Evolutionary conservation across 2,113 vertebrate species (phyloP).

Genomic region (Marmota flaviventris): DNA sequence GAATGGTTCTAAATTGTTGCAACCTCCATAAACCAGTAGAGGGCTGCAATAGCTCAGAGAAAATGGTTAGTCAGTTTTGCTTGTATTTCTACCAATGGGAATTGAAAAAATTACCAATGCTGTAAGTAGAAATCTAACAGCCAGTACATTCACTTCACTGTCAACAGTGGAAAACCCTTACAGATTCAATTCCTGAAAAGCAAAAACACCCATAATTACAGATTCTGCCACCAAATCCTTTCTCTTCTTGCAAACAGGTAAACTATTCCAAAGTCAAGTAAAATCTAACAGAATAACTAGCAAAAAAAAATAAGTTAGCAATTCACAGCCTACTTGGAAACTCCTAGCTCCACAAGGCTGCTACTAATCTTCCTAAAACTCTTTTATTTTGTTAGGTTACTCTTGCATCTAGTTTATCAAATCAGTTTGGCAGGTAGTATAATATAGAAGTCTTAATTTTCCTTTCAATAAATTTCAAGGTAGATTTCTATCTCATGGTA

Average conservation of each 20-base stretch:
- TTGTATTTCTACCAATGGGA: background rate
- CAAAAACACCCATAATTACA: conserved; percentile 19
- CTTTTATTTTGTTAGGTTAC: conserved; percentile 19
- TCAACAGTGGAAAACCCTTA: conserved; percentile 28
- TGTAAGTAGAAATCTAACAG: conserved; percentile 44
- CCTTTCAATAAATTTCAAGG: conserved; percentile 28
- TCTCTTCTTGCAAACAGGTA: conserved; percentile 46
- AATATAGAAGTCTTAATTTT: background rate
- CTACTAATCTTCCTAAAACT: conserved; percentile 37
- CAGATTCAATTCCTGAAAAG: conserved; percentile 46
- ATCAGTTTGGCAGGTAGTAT: background rate
- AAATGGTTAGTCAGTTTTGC: conserved; percentile 20
- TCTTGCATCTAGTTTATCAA: background rate
- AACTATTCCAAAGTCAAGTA: conserved; percentile 23
- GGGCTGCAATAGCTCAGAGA: conserved; percentile 65
- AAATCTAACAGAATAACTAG: conserved; percentile 10
- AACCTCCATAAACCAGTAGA: conserved; percentile 70
- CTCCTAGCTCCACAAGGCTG: background rate
- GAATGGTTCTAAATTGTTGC: background rate
- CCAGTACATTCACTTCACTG: background rate
- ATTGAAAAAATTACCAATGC: background rate
- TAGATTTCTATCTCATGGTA: background rate
- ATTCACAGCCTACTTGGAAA: conserved; percentile 48
- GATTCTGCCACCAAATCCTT: conserved; percentile 29
- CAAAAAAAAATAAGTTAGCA: conserved; percentile 1